phyloP scores from a whole-genome alignment of 2,797 vertebrate species.

The Miichthys miiuy region DNA sequence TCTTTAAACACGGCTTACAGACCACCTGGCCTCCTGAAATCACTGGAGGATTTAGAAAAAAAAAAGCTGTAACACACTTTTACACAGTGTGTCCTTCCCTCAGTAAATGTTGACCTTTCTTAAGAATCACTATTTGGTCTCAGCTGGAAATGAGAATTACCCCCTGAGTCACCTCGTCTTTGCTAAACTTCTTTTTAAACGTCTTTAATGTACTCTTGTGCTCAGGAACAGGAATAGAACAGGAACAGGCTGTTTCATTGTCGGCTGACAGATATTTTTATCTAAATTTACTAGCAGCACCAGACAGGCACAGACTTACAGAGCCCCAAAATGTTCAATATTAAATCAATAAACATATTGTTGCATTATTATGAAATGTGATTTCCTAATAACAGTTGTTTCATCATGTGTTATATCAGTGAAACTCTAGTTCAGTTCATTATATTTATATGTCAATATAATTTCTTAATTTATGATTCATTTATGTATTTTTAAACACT shows the following conservation, averaged over 20 bases:
- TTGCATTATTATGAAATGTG: background rate
- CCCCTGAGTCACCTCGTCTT: slow-evolving; percentile 31
- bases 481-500: background rate
- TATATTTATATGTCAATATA: too few relatives aligned
- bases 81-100: slow-evolving; percentile 13
- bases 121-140: slow-evolving; percentile 20
- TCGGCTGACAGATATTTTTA: slow-evolving; percentile 1
- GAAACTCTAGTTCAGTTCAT: too few relatives aligned
- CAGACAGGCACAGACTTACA: background rate
- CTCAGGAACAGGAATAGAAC: background rate
- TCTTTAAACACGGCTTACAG: slow-evolving; percentile 59
- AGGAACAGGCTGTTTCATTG: background rate
- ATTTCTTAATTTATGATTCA: background rate
- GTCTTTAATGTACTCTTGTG: slow-evolving; percentile 23
- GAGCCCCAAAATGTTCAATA: background rate
- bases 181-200: slow-evolving; percentile 21
- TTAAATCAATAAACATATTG: background rate
- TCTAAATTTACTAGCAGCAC: slow-evolving; percentile 7
- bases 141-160: slow-evolving; percentile 24
- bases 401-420: background rate
- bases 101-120: slow-evolving; percentile 47
- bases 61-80: slow-evolving; percentile 42
- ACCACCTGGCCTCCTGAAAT: slow-evolving; percentile 55
- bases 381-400: background rate
- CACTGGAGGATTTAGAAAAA: slow-evolving; percentile 42